These are phyloP conservation scores for Sialia sialis DNA, from an alignment of 2,113 vertebrate genomes.

Conservation along the genomic window DNA sequence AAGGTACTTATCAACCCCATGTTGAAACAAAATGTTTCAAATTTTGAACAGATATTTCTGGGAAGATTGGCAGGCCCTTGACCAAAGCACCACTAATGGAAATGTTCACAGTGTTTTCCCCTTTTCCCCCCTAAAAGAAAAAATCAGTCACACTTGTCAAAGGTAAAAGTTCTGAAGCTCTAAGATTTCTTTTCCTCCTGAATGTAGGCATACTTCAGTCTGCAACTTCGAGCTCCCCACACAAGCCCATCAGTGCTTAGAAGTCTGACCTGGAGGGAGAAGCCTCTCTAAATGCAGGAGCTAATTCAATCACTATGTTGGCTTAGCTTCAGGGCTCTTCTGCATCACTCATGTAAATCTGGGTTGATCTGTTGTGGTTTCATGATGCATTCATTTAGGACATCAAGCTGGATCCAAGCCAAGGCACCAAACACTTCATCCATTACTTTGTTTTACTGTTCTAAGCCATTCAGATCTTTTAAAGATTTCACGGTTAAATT, in stretches of 20 bases:
- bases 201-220: neutral
- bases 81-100: neutral
- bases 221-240: neutral
- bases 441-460: slow-evolving; percentile 5
- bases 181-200: neutral
- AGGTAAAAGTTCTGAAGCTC: slow-evolving; percentile 32
- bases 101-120: neutral
- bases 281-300: slow-evolving; percentile 36
- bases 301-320: slow-evolving; percentile 62
- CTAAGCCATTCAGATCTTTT: neutral
- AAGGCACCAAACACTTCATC: slow-evolving; percentile 19
- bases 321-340: slow-evolving; percentile 56
- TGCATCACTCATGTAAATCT: slow-evolving; percentile 48
- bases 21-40: neutral
- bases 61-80: slow-evolving; percentile 19
- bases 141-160: slow-evolving; percentile 45
- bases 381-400: slow-evolving; percentile 40
- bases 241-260: neutral
- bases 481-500: slow-evolving; percentile 29
- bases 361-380: slow-evolving; percentile 60
- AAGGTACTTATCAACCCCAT: neutral
- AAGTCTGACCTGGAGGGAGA: slow-evolving; percentile 53
- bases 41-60: slow-evolving; percentile 24
- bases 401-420: slow-evolving; percentile 43
- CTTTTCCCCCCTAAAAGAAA: neutral